phyloP scores from a whole-genome alignment of 2,888 invertebrate genomes.

The Slavum lentiscoides region DNA sequence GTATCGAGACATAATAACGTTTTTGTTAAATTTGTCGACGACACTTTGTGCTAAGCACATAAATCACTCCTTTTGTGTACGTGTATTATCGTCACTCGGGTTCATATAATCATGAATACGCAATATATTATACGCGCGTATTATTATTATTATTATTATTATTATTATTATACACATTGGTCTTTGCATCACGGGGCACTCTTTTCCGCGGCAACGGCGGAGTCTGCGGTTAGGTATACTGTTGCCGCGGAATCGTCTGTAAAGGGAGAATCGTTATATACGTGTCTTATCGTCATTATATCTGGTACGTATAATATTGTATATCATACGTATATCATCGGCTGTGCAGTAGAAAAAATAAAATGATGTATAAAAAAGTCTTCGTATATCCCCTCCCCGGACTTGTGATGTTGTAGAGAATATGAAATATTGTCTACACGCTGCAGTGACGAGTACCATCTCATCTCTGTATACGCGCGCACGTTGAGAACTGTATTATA shows the following conservation, averaged over 20 bases:
- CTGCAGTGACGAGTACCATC: too few species aligned
- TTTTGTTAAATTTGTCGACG: conserved; percentile 13
- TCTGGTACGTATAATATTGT: neutral
- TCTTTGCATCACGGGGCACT: neutral
- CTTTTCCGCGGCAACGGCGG: neutral
- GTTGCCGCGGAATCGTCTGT: neutral
- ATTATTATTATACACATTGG: conserved; percentile 2
- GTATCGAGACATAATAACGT: conserved; percentile 4
- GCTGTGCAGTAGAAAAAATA: too few species aligned
- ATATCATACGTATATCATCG: neutral
- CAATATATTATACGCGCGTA: too few species aligned
- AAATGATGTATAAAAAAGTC: too few species aligned
- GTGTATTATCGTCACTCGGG: conserved; percentile 3
- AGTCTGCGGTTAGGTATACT: too few species aligned
- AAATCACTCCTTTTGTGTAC: conserved; percentile 7
- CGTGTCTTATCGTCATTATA: conserved; percentile 22
- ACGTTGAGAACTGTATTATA: too few species aligned
- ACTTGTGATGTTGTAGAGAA: neutral
- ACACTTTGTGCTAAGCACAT: neutral
- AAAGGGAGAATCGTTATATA: neutral
- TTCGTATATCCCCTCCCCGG: neutral
- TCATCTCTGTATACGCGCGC: too few species aligned
- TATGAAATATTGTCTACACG: neutral
- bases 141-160: too few species aligned
- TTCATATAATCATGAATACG: neutral